Evolutionary conservation across 2,888 invertebrate genomes (phyloP).

Genomic region (Anaspis maculata): DNA sequence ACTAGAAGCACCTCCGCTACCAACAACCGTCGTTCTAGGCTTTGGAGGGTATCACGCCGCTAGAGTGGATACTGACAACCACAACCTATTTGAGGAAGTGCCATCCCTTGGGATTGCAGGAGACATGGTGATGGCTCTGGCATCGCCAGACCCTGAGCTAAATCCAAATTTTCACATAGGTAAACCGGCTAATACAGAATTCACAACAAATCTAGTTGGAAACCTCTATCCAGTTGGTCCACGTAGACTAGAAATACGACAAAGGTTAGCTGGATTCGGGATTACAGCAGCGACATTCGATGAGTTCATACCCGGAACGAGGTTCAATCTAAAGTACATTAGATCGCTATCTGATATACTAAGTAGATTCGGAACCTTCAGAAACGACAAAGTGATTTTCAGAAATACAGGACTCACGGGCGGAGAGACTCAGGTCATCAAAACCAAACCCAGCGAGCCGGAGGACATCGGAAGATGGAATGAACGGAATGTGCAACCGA

Average conservation of each 20-base stretch:
- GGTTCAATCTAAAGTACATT: conserved; percentile 20
- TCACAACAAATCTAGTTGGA: too few species aligned
- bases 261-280: too few species aligned
- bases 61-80: conserved; percentile 20
- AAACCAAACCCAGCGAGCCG: conserved; percentile 15
- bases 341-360: conserved; percentile 20
- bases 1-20: conserved; percentile 21
- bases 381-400: conserved; percentile 19
- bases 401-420: conserved; percentile 15
- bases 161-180: too few species aligned
- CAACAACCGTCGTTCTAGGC: conserved; percentile 20
- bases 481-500: conserved; percentile 16
- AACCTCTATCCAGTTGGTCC: too few species aligned
- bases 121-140: too few species aligned
- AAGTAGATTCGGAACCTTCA: conserved; percentile 18
- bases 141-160: too few species aligned
- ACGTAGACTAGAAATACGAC: too few species aligned
- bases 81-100: conserved; percentile 29
- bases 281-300: conserved; percentile 17
- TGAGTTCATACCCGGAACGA: conserved; percentile 18
- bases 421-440: conserved; percentile 20
- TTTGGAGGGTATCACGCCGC: conserved; percentile 27
- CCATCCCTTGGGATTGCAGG: too few species aligned
- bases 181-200: too few species aligned
- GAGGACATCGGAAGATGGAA: conserved; percentile 15